phyloP scores from a whole-genome alignment of 2,888 invertebrate species.

The Halictus quadricinctus region DNA sequence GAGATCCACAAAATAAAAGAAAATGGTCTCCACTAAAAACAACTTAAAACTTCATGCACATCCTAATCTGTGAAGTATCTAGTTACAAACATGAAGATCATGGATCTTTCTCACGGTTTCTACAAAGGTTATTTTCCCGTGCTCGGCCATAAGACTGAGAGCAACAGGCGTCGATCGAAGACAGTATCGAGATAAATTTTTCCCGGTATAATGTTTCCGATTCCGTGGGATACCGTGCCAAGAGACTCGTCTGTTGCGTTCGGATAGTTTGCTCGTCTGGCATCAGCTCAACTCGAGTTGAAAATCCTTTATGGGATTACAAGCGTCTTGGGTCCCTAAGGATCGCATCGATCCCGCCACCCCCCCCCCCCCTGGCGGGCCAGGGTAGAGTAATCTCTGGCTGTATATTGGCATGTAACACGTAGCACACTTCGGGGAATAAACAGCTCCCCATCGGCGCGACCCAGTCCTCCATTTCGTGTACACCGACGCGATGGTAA shows the following conservation, averaged over 20 bases:
- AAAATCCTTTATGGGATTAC: slow-evolving; percentile 50
- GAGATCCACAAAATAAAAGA: too few relatives aligned
- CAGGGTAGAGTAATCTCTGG: slow-evolving; percentile 28
- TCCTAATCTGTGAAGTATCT: too few relatives aligned
- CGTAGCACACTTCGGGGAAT: slow-evolving; percentile 59
- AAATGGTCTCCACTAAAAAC: too few relatives aligned
- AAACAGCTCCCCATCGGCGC: slow-evolving; percentile 50
- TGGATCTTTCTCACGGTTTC: too few relatives aligned
- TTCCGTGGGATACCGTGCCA: neutral
- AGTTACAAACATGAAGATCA: too few relatives aligned
- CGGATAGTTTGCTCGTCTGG: slow-evolving; percentile 8
- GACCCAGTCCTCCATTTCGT: slow-evolving; percentile 53
- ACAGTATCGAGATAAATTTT: neutral
- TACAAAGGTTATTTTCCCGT: too few relatives aligned
- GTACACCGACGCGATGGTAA: slow-evolving; percentile 32
- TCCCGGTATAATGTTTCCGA: neutral
- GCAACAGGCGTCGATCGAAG: neutral
- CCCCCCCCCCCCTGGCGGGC: slow-evolving; percentile 29
- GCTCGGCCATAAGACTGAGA: neutral
- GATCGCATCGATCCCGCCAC: slow-evolving; percentile 47
- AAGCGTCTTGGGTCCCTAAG: slow-evolving; percentile 47
- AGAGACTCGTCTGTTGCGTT: neutral
- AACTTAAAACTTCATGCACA: too few relatives aligned
- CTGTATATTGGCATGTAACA: slow-evolving; percentile 43
- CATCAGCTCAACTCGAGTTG: slow-evolving; percentile 39